Base-by-base conservation (phyloP, 2,888 invertebrate species). In the Trichopoda pennipes region DNA sequence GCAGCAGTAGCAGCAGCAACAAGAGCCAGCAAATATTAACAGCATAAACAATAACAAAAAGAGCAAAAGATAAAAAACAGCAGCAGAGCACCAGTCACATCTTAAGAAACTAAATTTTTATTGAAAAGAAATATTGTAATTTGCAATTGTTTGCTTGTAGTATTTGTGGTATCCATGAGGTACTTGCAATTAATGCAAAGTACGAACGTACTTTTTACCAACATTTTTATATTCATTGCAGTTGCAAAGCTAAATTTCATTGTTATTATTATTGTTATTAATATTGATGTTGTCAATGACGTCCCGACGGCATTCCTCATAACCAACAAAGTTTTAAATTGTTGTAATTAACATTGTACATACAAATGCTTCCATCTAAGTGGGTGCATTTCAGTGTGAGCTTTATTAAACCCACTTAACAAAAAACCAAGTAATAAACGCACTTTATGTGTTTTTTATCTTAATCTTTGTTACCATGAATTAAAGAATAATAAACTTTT, bases 41-140 rank as follows among this genome's bases (percentile, higher is more conserved):
- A 75, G 42, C 56, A 51, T n/a, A n/a, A n/a, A n/a, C n/a, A n/a
- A n/a, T n/a, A n/a, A n/a, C n/a, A n/a, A n/a, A n/a, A n/a, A n/a
- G n/a, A n/a, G n/a, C n/a, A n/a, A n/a, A n/a, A n/a, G n/a, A n/a
- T n/a, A n/a, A n/a, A n/a, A n/a, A n/a, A 19, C 69, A 42, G 28
- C 56, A 51, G 19, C 69, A 42, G 28, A 28, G 28, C 28, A 28
- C 7, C 28, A 28, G 51, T 69, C 61, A 64, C 69, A 69, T 75
- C 28, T 4, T 44, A 49, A 64, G 56, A 38, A 78, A 78, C 56
- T 72, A 14, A 72, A 58, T 72, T 68, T 60, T 68, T 35, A 56
- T 58, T 69, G 42, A 61, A 76, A 68, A 44, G 53, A n/a, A 51
- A 51, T 66, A 72, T 78, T 70, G 56, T 75, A 79, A 82, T 79